Conservation (phyloP, 2,888 invertebrate species). For the Plemyria rubiginata region DNA sequence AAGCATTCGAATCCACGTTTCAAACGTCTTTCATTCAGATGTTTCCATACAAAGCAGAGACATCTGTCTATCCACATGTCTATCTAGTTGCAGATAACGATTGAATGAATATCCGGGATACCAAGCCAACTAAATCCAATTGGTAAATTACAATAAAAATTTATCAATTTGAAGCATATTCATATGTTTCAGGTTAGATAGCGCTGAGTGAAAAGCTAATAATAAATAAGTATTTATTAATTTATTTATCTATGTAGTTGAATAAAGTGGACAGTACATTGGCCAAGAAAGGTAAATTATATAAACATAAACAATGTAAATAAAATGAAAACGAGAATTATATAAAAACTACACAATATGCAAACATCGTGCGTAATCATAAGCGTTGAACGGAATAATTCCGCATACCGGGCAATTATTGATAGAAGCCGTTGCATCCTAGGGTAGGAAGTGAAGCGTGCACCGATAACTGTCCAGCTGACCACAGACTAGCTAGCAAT, state of each 20-base stretch:
- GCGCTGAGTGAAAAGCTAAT: too few relatives aligned
- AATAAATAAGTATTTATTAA: too few relatives aligned
- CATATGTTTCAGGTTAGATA: too few relatives aligned
- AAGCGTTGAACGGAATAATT: conserved; percentile 33
- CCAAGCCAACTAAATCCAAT: conserved; percentile 3
- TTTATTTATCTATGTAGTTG: not conserved
- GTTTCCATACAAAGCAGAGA: conserved; percentile 21
- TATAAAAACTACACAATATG: conserved; percentile 42
- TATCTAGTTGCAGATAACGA: conserved; percentile 10
- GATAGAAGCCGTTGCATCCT: conserved; percentile 54
- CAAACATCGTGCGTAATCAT: conserved; percentile 38
- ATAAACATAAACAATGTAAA: conserved; percentile 17
- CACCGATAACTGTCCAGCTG: conserved; percentile 54
- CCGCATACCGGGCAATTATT: conserved; percentile 54
- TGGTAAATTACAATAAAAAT: not conserved
- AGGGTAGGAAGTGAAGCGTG: conserved; percentile 71
- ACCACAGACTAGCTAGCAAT: conserved; percentile 35
- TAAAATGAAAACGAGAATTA: conserved; percentile 38
- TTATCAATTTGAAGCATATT: not conserved
- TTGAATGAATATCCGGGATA: conserved; percentile 17
- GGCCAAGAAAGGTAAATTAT: conserved; percentile 12
- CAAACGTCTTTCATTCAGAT: conserved; percentile 13
- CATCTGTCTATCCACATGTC: conserved; percentile 23
- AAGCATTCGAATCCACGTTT: conserved; percentile 23
- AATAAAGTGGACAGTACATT: not conserved